Percentiles rank a stretch among this genome's conserved stretches.
Conservation (phyloP, 1,140 invertebrate species). For the Caenorhabditis latens region DNA sequence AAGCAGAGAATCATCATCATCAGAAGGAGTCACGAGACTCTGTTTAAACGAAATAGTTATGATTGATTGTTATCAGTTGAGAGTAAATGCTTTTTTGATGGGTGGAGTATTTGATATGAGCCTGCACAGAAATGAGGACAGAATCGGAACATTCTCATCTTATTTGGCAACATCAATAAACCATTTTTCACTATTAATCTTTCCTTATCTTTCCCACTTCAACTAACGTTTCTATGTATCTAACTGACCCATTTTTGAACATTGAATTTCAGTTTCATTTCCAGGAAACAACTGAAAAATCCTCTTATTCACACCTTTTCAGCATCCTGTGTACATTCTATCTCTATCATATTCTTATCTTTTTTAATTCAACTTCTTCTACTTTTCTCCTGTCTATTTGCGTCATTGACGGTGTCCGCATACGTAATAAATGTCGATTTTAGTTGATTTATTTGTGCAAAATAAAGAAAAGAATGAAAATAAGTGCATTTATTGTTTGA, state of each 20-base stretch:
- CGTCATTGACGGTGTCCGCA: conserved; percentile 6
- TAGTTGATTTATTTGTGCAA: conserved; percentile 29
- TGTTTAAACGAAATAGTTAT: conserved; percentile 13
- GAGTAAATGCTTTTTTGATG: conserved; percentile 2
- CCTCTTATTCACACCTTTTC: conserved; percentile 47
- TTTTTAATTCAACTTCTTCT: conserved; percentile 17
- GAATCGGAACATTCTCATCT: conserved; percentile 12
- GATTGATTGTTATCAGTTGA: conserved; percentile 41
- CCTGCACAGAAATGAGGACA: background rate
- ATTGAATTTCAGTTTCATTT: conserved; percentile 1
- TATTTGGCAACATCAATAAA: conserved; percentile 33
- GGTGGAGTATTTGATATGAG: conserved; percentile 36
- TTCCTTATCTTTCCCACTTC: background rate
- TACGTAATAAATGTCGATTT: conserved; percentile 12
- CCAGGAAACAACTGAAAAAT: background rate
- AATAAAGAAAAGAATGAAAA: background rate
- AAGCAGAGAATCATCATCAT: too few relatives aligned
- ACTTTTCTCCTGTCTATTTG: conserved; percentile 22
- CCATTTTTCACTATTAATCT: background rate
- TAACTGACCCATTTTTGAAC: background rate
- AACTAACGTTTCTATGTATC: background rate
- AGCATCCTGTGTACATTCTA: background rate
- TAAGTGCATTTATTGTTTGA: conserved; percentile 3
- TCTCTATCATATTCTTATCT: background rate
- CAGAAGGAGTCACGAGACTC: background rate